These are phyloP conservation scores for Tenualosa thibaudeaui DNA, from an alignment of 2,797 vertebrate species.

Conservation along the genomic window DNA sequence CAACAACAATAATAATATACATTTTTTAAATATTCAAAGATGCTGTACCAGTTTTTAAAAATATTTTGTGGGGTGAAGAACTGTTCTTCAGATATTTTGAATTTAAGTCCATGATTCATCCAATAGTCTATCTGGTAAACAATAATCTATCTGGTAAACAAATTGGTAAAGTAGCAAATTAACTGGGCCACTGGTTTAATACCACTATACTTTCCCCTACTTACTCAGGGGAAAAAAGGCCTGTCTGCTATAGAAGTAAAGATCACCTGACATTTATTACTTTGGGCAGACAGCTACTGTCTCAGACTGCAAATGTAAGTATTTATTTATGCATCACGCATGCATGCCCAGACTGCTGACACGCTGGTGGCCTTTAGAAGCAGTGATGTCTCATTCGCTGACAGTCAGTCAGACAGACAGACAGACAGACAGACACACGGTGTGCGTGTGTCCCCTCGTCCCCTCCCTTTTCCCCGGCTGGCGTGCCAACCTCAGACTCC, in stretches of 20 bases:
- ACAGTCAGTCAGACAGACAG: neutral
- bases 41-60: neutral
- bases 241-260: too few relatives aligned
- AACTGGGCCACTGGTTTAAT: neutral
- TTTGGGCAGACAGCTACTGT: too few relatives aligned
- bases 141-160: neutral
- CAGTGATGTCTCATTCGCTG: neutral
- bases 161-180: neutral
- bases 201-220: too few relatives aligned
- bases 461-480: too few relatives aligned
- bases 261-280: too few relatives aligned
- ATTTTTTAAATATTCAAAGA: too few relatives aligned
- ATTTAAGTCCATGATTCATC: neutral
- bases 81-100: neutral
- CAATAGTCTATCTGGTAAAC: too few relatives aligned
- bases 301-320: too few relatives aligned
- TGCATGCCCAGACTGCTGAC: neutral
- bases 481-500: neutral
- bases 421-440: neutral
- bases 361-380: neutral
- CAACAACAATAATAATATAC: too few relatives aligned
- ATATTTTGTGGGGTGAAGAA: neutral
- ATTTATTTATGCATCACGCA: too few relatives aligned
- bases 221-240: too few relatives aligned
- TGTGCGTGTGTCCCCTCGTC: too few relatives aligned